Conservation (phyloP, 2,797 vertebrate genomes). For the Melanotaenia parkinsoni region DNA sequence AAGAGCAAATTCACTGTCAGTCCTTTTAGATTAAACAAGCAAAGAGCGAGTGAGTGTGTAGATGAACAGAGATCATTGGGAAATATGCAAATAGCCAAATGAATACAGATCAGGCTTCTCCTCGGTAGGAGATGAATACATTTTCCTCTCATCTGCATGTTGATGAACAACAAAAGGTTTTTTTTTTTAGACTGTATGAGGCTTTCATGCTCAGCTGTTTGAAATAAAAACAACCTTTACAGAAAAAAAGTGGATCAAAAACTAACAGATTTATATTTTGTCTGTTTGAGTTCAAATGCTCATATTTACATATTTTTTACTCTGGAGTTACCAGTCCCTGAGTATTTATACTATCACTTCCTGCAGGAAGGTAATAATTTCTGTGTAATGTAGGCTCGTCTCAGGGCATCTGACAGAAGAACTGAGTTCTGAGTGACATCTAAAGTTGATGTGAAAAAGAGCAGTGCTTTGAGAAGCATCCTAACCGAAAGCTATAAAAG, state of each 20-base stretch:
- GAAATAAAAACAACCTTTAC: conserved; percentile 48
- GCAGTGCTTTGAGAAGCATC: conserved; percentile 23
- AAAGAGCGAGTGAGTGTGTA: conserved; percentile 20
- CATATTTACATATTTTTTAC: conserved; percentile 25
- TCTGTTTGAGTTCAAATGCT: conserved; percentile 27
- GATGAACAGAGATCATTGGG: conserved; percentile 69
- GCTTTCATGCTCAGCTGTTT: conserved; percentile 54
- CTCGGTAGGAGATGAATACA: conserved; percentile 72
- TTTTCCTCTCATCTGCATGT: conserved; percentile 76
- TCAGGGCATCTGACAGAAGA: conserved; percentile 8
- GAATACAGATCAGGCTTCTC: conserved; percentile 74
- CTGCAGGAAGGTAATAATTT: conserved; percentile 28
- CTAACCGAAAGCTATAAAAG: conserved; percentile 22
- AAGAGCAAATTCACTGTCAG: conserved; percentile 40
- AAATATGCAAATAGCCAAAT: conserved; percentile 77
- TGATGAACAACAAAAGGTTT: conserved; percentile 66
- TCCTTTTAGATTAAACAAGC: conserved; percentile 52
- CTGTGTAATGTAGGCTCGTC: conserved; percentile 19
- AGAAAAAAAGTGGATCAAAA: conserved; percentile 6
- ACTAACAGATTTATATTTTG: conserved; percentile 31
- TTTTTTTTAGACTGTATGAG: conserved; percentile 15
- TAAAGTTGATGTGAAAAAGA: conserved; percentile 14
- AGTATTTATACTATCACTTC: conserved; percentile 1
- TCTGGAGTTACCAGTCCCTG: not conserved
- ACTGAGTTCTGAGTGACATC: not conserved